Evolutionary conservation across 2,888 invertebrate genomes (phyloP).

Genomic region (Oithona nana): DNA sequence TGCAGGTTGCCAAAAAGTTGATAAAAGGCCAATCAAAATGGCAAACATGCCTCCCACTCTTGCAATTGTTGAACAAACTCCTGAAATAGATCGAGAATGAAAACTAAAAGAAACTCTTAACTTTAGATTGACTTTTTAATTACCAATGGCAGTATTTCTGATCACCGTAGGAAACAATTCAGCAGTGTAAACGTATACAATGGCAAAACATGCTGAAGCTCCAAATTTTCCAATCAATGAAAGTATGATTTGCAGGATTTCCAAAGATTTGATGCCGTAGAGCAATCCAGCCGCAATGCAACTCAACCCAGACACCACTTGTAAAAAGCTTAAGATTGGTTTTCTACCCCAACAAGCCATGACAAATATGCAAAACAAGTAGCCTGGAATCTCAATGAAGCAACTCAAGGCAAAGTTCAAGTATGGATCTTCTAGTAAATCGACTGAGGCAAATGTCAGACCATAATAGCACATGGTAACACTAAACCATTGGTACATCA

Average conservation of each 20-base stretch:
- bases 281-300: slow-evolving; percentile 11
- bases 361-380: slow-evolving; percentile 42
- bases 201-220: slow-evolving; percentile 60
- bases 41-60: slow-evolving; percentile 66
- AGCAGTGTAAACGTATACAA: slow-evolving; percentile 69
- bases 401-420: slow-evolving; percentile 20
- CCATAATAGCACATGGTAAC: slow-evolving; percentile 18
- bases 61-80: slow-evolving; percentile 61
- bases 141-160: slow-evolving; percentile 65
- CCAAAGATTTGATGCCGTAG: not conserved
- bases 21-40: slow-evolving; percentile 43
- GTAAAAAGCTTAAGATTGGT: slow-evolving; percentile 36
- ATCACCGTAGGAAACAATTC: slow-evolving; percentile 80
- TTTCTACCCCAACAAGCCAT: slow-evolving; percentile 47
- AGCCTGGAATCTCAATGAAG: slow-evolving; percentile 34
- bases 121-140: no score
- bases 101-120: no score
- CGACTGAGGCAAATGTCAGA: slow-evolving; percentile 14
- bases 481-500: slow-evolving; percentile 17
- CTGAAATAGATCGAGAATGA: no score
- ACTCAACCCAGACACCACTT: slow-evolving; percentile 9
- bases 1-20: not conserved
- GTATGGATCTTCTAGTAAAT: slow-evolving; percentile 12
- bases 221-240: slow-evolving; percentile 58
- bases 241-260: slow-evolving; percentile 32